A percentile compares a stretch with the other conserved stretches of the same genome.
These are phyloP conservation scores for Ectropis crepuscularia DNA, from an alignment of 2,888 invertebrate genomes.

Conservation along the genomic window DNA sequence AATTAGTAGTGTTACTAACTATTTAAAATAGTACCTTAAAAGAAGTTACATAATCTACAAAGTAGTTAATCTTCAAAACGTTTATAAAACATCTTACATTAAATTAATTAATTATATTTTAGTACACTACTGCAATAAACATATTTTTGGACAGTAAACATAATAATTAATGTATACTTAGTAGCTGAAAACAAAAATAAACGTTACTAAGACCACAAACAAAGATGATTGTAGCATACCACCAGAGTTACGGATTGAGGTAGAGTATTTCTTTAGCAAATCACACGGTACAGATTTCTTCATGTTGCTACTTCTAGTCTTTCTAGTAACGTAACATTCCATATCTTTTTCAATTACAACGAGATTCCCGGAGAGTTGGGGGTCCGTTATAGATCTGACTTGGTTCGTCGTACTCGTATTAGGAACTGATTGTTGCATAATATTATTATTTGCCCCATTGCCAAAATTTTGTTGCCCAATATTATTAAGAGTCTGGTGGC, in stretches of 20 bases:
- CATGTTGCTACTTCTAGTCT: conserved; percentile 10
- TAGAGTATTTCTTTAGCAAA: conserved; percentile 23
- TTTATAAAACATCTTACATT: too few species aligned
- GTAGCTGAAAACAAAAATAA: conserved; percentile 3
- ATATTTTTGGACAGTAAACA: background rate
- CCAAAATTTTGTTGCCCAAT: too few species aligned
- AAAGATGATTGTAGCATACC: conserved; percentile 5
- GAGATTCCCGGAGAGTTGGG: conserved; percentile 29
- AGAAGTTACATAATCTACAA: too few species aligned
- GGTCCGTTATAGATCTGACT: conserved; percentile 23
- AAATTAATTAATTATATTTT: background rate
- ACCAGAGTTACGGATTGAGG: conserved; percentile 1
- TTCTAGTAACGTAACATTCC: conserved; percentile 36
- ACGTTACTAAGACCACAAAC: conserved; percentile 1
- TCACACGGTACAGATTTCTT: conserved; percentile 34
- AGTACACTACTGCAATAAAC: background rate
- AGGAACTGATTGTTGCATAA: too few species aligned
- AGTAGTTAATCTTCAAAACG: too few species aligned
- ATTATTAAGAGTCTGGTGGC: too few species aligned
- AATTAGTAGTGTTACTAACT: too few species aligned
- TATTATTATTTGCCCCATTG: too few species aligned
- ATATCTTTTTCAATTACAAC: conserved; percentile 32
- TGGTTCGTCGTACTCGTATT: background rate
- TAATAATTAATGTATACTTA: background rate
- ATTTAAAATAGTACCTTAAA: too few species aligned